phyloP scores from a whole-genome alignment of 1,140 invertebrate species.

The Caenorhabditis elegans region WBcel235 BX284604.4:486501-487000 shows the following conservation, averaged over 20 bases:
- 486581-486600: no score
- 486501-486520: no score
- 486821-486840: no score
- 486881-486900: background rate
- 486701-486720: background rate
- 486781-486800: background rate
- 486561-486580: no score
- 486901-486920: background rate
- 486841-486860: no score
- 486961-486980: background rate
- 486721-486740: background rate
- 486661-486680: background rate
- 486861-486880: no score
- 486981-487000: background rate
- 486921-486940: background rate
- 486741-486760: background rate
- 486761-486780: no score
- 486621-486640: background rate
- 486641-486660: background rate
- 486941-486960: conserved; percentile 2
- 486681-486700: background rate
- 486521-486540: no score
- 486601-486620: no score
- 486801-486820: no score
- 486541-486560: no score